Base-by-base conservation (phyloP, 2,797 vertebrate genomes). In the Amphiprion clarkii region DNA sequence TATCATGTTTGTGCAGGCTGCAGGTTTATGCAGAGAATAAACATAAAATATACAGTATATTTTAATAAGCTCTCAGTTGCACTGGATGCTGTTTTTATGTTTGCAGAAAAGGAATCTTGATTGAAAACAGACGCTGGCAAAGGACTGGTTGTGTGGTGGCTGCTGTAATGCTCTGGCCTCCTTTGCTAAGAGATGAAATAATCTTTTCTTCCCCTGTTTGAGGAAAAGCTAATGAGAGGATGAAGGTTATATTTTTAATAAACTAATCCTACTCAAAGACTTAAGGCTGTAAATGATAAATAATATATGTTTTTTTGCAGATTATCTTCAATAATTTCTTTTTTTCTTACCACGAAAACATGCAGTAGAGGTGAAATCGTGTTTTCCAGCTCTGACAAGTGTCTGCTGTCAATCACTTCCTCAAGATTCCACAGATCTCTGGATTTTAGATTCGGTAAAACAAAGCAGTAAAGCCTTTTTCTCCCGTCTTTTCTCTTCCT, bases 61-160 rank as follows among this genome's bases (percentile, higher is more conserved):
- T 23, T 57, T 5, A 71, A 42, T 25, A 71, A 4, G 8, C 66
- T 65, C 12, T 13, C n/a, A 25, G 27, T 67, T 40, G 17, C 23
- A 14, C 4, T 74, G 4, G 14, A 53, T 68, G 56, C 44, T 59
- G 58, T 71, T 74, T 66, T 69, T 3, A 36, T 71, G 62, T 78
- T 71, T 51, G 46, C 53, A 48, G 57, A 5, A 29, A 55, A 82
- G 48, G 62, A 62, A 58, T 59, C 36, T 63, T 33, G 42, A 88
- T 80, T 60, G 57, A 66, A 72, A 84, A 31, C 79, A 84, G 72
- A 63, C 14, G 3, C 61, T 51, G 58, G 6, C 17, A 9, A 31
- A 42, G 7, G 40, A 29, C n/a, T 54, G 39, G 25, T 42, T 64
- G 27, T 82, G 75, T 46, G 53, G 67, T 67, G 36, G 39, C 29